Conservation (phyloP, 1,140 invertebrate species). For the Coptotermes formosanus region DNA sequence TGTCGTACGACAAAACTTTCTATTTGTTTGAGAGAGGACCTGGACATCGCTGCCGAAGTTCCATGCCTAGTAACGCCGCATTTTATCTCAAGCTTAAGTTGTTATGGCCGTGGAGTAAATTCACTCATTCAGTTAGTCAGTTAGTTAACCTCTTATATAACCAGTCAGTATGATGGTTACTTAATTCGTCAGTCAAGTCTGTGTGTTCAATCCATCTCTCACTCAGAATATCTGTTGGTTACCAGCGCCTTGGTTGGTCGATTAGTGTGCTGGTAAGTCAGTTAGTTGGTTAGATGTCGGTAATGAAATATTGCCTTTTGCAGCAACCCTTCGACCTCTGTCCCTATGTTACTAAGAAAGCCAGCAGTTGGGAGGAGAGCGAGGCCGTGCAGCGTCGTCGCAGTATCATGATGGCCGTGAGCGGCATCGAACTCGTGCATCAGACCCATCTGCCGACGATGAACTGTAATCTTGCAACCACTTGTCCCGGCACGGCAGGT, state of each 20-base stretch:
- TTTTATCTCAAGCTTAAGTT: no score
- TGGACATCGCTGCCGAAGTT: no score
- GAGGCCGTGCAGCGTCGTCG: conserved; percentile 37
- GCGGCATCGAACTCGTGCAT: not conserved
- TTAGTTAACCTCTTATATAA: not conserved
- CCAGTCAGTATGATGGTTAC: not conserved
- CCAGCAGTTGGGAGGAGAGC: conserved; percentile 39
- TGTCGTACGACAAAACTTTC: no score
- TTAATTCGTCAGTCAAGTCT: no score
- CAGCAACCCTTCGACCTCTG: conserved; percentile 23
- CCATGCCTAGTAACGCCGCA: no score
- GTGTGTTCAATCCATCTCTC: not conserved
- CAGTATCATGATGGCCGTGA: conserved; percentile 34
- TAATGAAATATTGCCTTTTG: not conserved
- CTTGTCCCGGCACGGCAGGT: conserved; percentile 34
- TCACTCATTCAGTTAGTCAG: not conserved
- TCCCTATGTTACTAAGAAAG: conserved; percentile 36
- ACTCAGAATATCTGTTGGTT: not conserved
- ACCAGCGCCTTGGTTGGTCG: not conserved
- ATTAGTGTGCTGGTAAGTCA: not conserved
- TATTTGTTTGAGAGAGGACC: no score
- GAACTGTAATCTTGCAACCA: conserved; percentile 27
- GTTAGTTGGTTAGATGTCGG: not conserved
- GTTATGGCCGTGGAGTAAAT: no score
- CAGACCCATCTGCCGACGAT: not conserved